Evolutionary conservation across 2,113 vertebrate genomes (phyloP), one percentile per base, ranked within the genome.

Genomic region (Cynocephalus volans): DNA sequence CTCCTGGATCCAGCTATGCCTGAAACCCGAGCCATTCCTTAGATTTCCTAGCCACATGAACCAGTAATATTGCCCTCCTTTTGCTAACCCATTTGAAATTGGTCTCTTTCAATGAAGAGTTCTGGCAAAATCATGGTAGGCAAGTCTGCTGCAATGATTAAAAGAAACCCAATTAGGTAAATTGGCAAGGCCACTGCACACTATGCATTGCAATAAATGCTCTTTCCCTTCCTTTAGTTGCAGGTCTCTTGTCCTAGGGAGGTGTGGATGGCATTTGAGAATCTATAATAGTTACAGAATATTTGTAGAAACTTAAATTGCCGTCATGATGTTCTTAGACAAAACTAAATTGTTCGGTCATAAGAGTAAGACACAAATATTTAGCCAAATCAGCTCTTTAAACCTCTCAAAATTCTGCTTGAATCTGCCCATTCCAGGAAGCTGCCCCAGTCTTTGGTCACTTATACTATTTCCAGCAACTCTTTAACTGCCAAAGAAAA

Each of bases 341-440:
- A 80, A 54, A 75, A 75, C 45, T 4, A 45, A 92, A 56, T 52
- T 28, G 77, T 56, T 92, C 28, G 6, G 19, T 13, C 62, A 5
- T 26, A 84, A 70, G 8, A 76, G 28, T 62, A 88, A 90, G 45
- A 83, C 48, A 92, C 31, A 84, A 67, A 84, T 76, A 82, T 90
- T 75, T 76, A 26, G 48, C 52, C 23, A 97, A 87, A 64, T 62
- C 50, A 62, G 18, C 33, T 81, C 80, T 93, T 87, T 87, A 64
- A 45, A 70, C 82, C 19, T 65, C 52, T 92, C 48, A 28, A 93
- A 82, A 31, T 54, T 65, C 79, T 70, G 2, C n/a, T 84, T 69
- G 41, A 81, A 75, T 60, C 60, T 4, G 90, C 33, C 67, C 45
- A 31, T 75, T 82, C 48, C 94, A 88, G 60, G 36, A 95, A 82